phyloP scores from a whole-genome alignment of 2,113 vertebrate species.

The Trogon melanurus region DNA sequence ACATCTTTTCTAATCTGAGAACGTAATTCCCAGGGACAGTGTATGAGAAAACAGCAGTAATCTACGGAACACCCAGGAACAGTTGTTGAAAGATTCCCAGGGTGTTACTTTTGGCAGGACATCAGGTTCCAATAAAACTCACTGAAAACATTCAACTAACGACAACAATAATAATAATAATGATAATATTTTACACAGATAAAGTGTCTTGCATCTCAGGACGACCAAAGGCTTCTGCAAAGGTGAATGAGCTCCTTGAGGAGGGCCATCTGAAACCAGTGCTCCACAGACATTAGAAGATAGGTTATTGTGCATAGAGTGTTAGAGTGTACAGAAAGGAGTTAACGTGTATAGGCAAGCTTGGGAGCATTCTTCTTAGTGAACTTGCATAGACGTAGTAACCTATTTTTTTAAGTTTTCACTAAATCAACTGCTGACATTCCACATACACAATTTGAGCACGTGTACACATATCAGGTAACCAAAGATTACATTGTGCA shows the following conservation, averaged over 20 bases:
- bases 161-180: background rate
- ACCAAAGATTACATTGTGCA: background rate
- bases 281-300: background rate
- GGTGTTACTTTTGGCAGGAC: conserved; percentile 67
- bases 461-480: background rate
- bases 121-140: conserved; percentile 55
- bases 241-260: background rate
- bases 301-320: background rate
- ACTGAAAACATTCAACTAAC: conserved; percentile 21
- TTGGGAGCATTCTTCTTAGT: background rate
- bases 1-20: conserved; percentile 32
- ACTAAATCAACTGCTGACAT: background rate
- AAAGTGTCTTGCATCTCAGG: background rate
- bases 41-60: conserved; percentile 49
- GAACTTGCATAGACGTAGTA: background rate
- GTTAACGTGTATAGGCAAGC: background rate
- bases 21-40: conserved; percentile 18
- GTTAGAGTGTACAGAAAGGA: background rate
- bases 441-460: background rate
- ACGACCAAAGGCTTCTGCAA: background rate
- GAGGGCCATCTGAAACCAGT: background rate
- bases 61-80: conserved; percentile 64
- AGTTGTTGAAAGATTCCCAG: conserved; percentile 52
- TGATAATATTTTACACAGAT: conserved; percentile 11
- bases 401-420: conserved; percentile 15